Conservation (phyloP, 2,888 invertebrate species). For the Tiliacea citrago region DNA sequence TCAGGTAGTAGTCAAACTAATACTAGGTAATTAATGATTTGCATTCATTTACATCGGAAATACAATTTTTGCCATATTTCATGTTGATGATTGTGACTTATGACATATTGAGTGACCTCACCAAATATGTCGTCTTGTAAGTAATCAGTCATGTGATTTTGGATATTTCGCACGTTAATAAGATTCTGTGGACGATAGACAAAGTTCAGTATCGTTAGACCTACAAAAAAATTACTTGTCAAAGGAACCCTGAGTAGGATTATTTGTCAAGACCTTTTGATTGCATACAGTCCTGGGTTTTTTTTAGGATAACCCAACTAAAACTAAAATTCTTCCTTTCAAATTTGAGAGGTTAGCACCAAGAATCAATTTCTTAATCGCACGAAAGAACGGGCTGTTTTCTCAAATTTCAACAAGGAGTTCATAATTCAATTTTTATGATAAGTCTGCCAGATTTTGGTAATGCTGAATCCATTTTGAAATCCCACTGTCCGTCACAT, state of each 20-base stretch:
- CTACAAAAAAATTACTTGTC: not conserved
- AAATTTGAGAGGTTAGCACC: not conserved
- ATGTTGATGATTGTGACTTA: conserved; percentile 1
- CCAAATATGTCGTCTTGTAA: conserved; percentile 4
- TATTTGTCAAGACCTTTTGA: not conserved
- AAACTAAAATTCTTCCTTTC: not conserved
- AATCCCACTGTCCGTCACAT: conserved; percentile 20
- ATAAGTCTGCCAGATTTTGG: conserved; percentile 20
- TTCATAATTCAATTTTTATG: conserved; percentile 39
- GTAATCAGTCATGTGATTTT: conserved; percentile 32
- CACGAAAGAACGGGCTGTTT: not conserved
- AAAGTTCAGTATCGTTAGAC: not conserved
- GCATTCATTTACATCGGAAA: conserved; percentile 30
- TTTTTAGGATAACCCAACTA: not conserved
- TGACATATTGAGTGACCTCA: conserved; percentile 34
- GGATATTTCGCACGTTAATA: conserved; percentile 9
- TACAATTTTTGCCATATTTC: conserved; percentile 13
- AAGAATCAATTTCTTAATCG: not conserved
- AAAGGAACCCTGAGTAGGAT: not conserved
- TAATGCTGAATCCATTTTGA: conserved; percentile 33
- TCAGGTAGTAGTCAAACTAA: conserved; percentile 1
- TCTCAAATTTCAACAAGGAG: conserved; percentile 15
- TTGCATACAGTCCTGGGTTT: not conserved
- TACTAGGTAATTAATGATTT: conserved; percentile 7
- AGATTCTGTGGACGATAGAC: not conserved